phyloP scores from a whole-genome alignment of 2,888 invertebrate species.

The Gastrophysa polygoni region DNA sequence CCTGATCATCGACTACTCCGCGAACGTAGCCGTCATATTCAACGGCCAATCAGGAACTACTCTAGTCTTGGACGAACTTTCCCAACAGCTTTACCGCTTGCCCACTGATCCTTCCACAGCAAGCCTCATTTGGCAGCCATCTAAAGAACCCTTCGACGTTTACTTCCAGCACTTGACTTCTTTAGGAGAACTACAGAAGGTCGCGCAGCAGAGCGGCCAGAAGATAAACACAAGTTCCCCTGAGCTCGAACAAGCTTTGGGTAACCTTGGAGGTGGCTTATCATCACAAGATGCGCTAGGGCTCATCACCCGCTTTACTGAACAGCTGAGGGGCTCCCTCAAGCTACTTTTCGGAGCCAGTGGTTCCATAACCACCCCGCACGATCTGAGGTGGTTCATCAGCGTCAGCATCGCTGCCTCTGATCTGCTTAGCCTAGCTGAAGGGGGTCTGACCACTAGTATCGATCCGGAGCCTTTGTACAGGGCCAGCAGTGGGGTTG shows the following conservation, averaged over 20 bases:
- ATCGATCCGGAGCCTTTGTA: conserved; percentile 10
- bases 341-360: conserved; percentile 11
- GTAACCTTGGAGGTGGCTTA: background rate
- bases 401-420: conserved; percentile 17
- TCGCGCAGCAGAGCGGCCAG: conserved; percentile 13
- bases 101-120: background rate
- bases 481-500: conserved; percentile 13
- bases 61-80: background rate
- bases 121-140: conserved; percentile 5
- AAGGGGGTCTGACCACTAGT: conserved; percentile 1
- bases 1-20: conserved; percentile 12
- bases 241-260: conserved; percentile 7
- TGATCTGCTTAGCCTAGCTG: background rate
- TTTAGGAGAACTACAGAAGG: background rate
- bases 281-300: background rate
- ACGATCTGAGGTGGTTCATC: conserved; percentile 6
- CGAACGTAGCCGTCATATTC: background rate
- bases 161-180: conserved; percentile 19
- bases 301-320: background rate
- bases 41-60: conserved; percentile 19
- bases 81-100: background rate
- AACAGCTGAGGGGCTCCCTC: conserved; percentile 6
- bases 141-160: conserved; percentile 10
- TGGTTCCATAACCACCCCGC: conserved; percentile 12
- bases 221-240: background rate